Conservation (phyloP, 2,113 vertebrate genomes). For the Platichthys stellatus region DNA sequence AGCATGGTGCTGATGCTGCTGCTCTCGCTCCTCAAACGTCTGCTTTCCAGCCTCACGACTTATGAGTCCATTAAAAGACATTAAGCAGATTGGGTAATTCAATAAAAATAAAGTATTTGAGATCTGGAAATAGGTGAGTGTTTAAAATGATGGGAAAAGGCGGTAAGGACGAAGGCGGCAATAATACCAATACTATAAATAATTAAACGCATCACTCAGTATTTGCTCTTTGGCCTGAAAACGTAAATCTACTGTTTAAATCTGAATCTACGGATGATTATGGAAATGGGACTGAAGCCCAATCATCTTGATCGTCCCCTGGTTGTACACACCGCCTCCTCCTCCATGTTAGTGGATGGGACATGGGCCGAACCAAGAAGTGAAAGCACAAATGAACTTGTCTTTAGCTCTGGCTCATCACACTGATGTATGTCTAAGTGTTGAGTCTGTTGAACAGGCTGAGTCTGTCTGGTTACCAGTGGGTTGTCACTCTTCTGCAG, state of each 20-base stretch:
- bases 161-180: not conserved
- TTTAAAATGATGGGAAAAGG: not conserved
- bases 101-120: slow-evolving; percentile 31
- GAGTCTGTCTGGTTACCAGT: no score
- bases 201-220: not conserved
- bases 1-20: slow-evolving; percentile 8
- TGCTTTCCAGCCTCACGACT: slow-evolving; percentile 38
- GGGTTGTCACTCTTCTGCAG: not conserved
- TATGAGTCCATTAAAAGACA: slow-evolving; percentile 45
- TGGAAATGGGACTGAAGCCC: not conserved
- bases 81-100: slow-evolving; percentile 48
- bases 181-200: not conserved
- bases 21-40: slow-evolving; percentile 21
- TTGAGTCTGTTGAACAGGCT: no score
- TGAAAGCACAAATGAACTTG: no score
- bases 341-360: no score
- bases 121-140: slow-evolving; percentile 10
- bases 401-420: no score
- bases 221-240: not conserved
- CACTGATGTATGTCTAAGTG: no score
- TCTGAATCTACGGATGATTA: slow-evolving; percentile 14
- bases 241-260: not conserved
- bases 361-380: no score
- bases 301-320: not conserved
- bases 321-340: no score